A percentile compares a stretch with the other conserved stretches of the same genome.
Conservation (phyloP, 2,888 invertebrate species). For the Tenthredo distinguenda region DNA sequence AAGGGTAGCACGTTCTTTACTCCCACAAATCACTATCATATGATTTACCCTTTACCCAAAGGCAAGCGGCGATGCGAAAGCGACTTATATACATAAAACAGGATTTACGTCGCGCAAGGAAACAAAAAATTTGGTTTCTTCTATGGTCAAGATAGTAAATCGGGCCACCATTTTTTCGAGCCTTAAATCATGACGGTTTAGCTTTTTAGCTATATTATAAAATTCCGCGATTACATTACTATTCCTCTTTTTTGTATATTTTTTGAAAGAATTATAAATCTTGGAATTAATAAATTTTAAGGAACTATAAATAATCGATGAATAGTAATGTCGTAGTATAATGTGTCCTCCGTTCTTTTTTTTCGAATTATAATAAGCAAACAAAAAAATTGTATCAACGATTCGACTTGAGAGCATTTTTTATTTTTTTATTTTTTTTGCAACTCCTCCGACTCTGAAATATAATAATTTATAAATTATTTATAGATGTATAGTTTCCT, state of each 20-base stretch:
- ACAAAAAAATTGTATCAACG: no score
- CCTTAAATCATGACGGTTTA: not conserved
- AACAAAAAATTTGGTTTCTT: not conserved
- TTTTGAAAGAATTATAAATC: no score
- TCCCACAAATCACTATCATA: not conserved
- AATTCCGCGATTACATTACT: no score
- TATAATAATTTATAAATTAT: not conserved
- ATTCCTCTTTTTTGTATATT: no score
- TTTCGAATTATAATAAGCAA: no score
- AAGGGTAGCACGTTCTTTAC: not conserved
- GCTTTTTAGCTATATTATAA: no score
- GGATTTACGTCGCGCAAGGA: not conserved
- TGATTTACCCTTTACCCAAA: not conserved
- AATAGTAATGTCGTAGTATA: no score
- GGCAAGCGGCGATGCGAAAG: not conserved
- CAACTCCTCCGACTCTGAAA: not conserved
- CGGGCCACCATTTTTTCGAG: not conserved
- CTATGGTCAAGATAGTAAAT: not conserved
- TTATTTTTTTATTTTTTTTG: not conserved
- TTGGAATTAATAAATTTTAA: no score
- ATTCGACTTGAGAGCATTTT: not conserved
- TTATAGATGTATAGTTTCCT: not conserved
- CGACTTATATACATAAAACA: not conserved
- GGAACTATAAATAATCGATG: no score
- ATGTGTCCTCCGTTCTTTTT: no score